A percentile compares a stretch with the other conserved stretches of the same genome.
Conservation (phyloP, 2,113 vertebrate species). For the Sceloporus undulatus region DNA sequence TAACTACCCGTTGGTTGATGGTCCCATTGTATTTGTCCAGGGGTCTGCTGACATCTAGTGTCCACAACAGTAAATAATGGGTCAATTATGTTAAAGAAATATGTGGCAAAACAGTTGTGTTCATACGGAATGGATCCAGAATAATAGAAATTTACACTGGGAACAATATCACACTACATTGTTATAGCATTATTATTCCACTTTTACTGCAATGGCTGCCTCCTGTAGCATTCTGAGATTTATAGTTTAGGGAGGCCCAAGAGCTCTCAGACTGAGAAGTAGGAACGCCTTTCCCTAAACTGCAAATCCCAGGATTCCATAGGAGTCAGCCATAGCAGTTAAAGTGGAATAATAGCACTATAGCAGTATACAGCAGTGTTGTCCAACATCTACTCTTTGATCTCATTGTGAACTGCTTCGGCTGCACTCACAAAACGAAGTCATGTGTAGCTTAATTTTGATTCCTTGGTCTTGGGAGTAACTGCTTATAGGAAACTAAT, state of each 20-base stretch:
- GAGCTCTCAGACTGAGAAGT: too few species aligned
- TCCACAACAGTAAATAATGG: slow-evolving; percentile 11
- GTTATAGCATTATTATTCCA: too few species aligned
- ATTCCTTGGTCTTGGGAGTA: not conserved
- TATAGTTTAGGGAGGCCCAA: too few species aligned
- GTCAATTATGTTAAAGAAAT: slow-evolving; percentile 27
- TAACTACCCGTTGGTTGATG: slow-evolving; percentile 71
- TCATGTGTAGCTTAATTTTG: not conserved
- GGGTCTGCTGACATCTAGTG: slow-evolving; percentile 77
- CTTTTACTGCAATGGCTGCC: too few species aligned
- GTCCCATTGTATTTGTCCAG: not conserved
- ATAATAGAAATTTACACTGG: not conserved
- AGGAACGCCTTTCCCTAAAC: too few species aligned
- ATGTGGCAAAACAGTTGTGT: not conserved
- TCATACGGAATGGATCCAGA: slow-evolving; percentile 35
- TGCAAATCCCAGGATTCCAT: too few species aligned
- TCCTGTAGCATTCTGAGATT: too few species aligned
- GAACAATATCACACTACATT: accelerated
- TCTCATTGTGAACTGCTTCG: not conserved
- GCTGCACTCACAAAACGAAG: not conserved
- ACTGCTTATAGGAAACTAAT: too few species aligned
- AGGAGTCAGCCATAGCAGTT: too few species aligned
- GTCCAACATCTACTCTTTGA: not conserved
- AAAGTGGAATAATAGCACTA: too few species aligned
- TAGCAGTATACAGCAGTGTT: too few species aligned